Evolutionary conservation across 1,140 invertebrate genomes (phyloP), one percentile per base, ranked within the genome.

Genomic region (Conus betulinus): DNA sequence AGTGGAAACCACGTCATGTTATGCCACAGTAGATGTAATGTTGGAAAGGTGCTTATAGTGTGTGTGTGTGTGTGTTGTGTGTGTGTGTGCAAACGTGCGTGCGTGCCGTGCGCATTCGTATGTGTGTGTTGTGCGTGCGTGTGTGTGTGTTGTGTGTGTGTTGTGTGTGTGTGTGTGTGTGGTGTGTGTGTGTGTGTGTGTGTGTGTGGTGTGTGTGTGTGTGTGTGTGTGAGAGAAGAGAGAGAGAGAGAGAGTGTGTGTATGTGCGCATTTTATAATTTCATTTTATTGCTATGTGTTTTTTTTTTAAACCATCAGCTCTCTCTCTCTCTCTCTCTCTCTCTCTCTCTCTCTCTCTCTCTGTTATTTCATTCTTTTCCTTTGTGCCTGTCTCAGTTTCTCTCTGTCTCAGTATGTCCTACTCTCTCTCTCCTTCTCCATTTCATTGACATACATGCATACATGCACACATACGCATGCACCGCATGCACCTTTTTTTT

Each of bases 81-180:
- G 71, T 20, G 7, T 74, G 17, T n/a, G n/a, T 74, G n/a, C 7
- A 20, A 23, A n/a, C n/a, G n/a, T n/a, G 57, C 39, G 67, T 10
- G 17, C 20, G 67, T 10, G n/a, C n/a, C n/a, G 0, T 15, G n/a
- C n/a, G n/a, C n/a, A n/a, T n/a, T n/a, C n/a, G n/a, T n/a, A n/a
- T n/a, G n/a, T n/a, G n/a, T n/a, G n/a, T n/a, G n/a, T n/a, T n/a
- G 67, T 10, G n/a, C n/a, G 6, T 74, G n/a, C 20, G 17, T 20
- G 20, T 39, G 76, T 39, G 76, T 78, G 76, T 78, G 76, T n/a
- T 78, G 76, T 78, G 67, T 78, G 76, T 78, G 76, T 39, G 76
- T n/a, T 78, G 76, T 78, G 76, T 78, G 76, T 78, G 76, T 78
- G 76, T 78, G 76, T 78, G 76, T 78, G 76, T 60, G 57, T 60